Conservation (phyloP, 1,140 invertebrate genomes). For the Drosophila erecta region DNA sequence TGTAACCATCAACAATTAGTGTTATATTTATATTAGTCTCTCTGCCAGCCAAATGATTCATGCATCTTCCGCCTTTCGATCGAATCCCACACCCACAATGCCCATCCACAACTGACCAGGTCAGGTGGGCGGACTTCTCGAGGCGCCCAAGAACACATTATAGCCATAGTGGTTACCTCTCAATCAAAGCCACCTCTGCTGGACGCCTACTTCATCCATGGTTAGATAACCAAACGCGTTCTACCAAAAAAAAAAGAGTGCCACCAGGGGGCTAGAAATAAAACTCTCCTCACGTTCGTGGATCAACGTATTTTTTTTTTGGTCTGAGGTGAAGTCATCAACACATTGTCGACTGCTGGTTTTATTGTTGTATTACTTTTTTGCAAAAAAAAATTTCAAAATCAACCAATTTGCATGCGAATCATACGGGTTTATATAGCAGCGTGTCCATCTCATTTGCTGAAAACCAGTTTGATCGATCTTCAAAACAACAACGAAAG, state of each 20-base stretch:
- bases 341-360: slow-evolving; percentile 45
- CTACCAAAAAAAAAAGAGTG: slow-evolving; percentile 6
- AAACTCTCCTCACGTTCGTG: slow-evolving; percentile 58
- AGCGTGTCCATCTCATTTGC: slow-evolving; percentile 43
- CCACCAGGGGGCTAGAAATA: slow-evolving; percentile 12
- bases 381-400: slow-evolving; percentile 70
- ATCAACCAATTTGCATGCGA: slow-evolving; percentile 76
- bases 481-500: slow-evolving; percentile 21
- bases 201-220: slow-evolving; percentile 34
- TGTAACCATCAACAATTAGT: slow-evolving; percentile 1
- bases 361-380: slow-evolving; percentile 41
- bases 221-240: slow-evolving; percentile 44
- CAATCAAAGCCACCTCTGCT: slow-evolving; percentile 34
- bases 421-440: slow-evolving; percentile 42
- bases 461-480: slow-evolving; percentile 70
- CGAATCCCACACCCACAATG: slow-evolving; percentile 30
- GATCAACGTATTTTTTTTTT: slow-evolving; percentile 22
- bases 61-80: slow-evolving; percentile 46
- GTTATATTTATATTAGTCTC: slow-evolving; percentile 17
- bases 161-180: slow-evolving; percentile 25
- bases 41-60: slow-evolving; percentile 15
- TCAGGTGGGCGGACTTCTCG: slow-evolving; percentile 28
- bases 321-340: slow-evolving; percentile 71
- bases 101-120: slow-evolving; percentile 32
- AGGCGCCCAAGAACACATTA: slow-evolving; percentile 31